Evolutionary conservation across 2,888 invertebrate genomes (phyloP).

Genomic region (Tetragnatha montana): DNA sequence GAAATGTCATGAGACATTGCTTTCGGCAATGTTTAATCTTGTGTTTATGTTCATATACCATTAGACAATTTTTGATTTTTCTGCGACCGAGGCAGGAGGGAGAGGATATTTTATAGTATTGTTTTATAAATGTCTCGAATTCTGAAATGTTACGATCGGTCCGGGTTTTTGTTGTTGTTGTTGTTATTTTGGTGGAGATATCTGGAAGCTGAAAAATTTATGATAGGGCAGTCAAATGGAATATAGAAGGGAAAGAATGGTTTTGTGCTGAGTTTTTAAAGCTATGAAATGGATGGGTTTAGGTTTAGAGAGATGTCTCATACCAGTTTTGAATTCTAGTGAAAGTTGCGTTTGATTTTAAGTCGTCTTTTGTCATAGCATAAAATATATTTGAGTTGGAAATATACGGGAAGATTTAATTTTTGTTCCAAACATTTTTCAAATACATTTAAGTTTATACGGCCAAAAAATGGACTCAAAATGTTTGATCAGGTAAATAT

Average conservation of each 20-base stretch:
- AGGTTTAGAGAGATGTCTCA: neutral
- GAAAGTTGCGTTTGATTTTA: neutral
- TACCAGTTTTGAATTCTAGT: neutral
- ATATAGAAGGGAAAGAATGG: neutral
- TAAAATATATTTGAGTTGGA: too few relatives aligned
- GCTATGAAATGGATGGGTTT: neutral
- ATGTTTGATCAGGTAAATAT: too few relatives aligned
- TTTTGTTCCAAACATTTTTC: too few relatives aligned
- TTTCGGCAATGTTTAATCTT: slow-evolving; percentile 49
- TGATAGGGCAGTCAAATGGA: neutral
- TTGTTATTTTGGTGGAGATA: neutral
- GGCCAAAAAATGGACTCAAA: too few relatives aligned
- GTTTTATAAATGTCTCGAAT: slow-evolving; percentile 1
- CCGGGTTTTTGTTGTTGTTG: neutral
- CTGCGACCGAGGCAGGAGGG: neutral
- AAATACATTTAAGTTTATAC: too few relatives aligned
- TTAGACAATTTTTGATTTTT: slow-evolving; percentile 54
- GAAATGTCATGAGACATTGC: slow-evolving; percentile 48
- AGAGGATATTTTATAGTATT: neutral
- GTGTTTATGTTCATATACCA: slow-evolving; percentile 60
- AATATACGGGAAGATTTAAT: too few relatives aligned
- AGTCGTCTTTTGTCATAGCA: too few relatives aligned
- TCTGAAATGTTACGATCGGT: neutral
- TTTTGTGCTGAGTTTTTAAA: neutral
- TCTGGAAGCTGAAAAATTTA: neutral